Percentiles rank a stretch among this genome's conserved stretches.
phyloP scores from a whole-genome alignment of 92 coral and sea anemone genomes.

The Phenganax subtilis region DNA sequence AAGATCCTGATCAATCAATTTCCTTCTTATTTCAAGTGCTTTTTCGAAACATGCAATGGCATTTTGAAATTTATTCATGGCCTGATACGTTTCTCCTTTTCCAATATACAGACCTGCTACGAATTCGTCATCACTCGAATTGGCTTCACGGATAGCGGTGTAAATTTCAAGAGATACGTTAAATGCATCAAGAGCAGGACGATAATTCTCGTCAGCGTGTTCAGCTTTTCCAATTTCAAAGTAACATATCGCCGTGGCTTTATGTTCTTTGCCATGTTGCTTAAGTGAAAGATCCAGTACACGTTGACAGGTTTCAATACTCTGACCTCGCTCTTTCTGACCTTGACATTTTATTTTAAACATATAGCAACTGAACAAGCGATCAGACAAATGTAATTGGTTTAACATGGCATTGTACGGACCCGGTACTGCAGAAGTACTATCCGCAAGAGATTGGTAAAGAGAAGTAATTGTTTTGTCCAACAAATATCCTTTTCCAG shows the following conservation, averaged over 20 bases:
- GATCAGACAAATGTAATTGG: not conserved
- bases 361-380: not conserved
- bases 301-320: not conserved
- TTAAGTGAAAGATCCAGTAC: constrained; percentile 1
- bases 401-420: not conserved
- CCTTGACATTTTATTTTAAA: not conserved
- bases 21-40: not conserved
- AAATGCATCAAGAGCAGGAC: not conserved
- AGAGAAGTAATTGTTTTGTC: not conserved
- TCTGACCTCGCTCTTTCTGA: not conserved
- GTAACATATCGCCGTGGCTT: not conserved
- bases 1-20: not conserved
- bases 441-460: not conserved
- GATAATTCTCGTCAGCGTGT: not conserved
- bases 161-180: not conserved
- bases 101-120: not conserved
- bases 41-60: not conserved
- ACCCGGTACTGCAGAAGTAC: not conserved
- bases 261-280: not conserved
- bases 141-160: not conserved
- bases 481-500: not conserved
- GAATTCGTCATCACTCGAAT: not conserved
- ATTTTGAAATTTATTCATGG: not conserved
- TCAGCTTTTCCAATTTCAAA: not conserved
- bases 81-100: not conserved